Evolutionary conservation across 2,113 vertebrate genomes (phyloP).

Genomic region (Nannobrachium achirus): DNA sequence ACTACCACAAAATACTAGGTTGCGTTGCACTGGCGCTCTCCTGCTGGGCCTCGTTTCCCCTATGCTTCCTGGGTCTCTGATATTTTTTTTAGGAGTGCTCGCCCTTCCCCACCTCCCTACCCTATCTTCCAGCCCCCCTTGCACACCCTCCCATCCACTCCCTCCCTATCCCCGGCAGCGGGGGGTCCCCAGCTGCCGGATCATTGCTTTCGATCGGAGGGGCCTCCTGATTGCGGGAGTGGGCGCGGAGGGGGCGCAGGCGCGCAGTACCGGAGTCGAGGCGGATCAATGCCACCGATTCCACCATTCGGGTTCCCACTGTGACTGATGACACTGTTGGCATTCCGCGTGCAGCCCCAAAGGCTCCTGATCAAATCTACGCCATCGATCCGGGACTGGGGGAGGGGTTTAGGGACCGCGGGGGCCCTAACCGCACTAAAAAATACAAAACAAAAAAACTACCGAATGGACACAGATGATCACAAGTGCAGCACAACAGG

Average conservation of each 20-base stretch:
- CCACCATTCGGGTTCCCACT: conserved; percentile 79
- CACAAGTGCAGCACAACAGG: conserved; percentile 33
- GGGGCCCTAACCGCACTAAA: conserved; percentile 36
- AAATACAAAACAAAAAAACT: not conserved
- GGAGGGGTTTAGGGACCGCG: conserved; percentile 30
- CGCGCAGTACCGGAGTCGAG: conserved; percentile 58
- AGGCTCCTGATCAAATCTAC: conserved; percentile 77
- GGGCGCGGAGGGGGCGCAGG: conserved; percentile 38
- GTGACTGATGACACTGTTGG: conserved; percentile 82
- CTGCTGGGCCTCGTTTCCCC: too few species aligned
- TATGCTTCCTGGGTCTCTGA: too few species aligned
- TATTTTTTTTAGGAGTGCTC: not conserved
- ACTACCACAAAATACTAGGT: too few species aligned
- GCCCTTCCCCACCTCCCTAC: not conserved
- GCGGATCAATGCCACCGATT: conserved; percentile 79
- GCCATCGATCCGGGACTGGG: conserved; percentile 65
- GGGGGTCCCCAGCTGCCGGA: conserved; percentile 73
- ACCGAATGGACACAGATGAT: conserved; percentile 42
- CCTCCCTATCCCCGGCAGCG: conserved; percentile 48
- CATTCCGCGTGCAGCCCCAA: conserved; percentile 77
- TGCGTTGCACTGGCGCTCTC: too few species aligned
- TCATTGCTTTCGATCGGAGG: conserved; percentile 77
- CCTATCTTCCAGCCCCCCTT: not conserved
- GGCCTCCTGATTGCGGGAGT: conserved; percentile 73
- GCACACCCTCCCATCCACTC: conserved; percentile 38